A percentile compares a stretch with the other conserved stretches of the same genome.
phyloP scores from a whole-genome alignment of 1,140 invertebrate genomes.

The Bombus vancouverensis region DNA sequence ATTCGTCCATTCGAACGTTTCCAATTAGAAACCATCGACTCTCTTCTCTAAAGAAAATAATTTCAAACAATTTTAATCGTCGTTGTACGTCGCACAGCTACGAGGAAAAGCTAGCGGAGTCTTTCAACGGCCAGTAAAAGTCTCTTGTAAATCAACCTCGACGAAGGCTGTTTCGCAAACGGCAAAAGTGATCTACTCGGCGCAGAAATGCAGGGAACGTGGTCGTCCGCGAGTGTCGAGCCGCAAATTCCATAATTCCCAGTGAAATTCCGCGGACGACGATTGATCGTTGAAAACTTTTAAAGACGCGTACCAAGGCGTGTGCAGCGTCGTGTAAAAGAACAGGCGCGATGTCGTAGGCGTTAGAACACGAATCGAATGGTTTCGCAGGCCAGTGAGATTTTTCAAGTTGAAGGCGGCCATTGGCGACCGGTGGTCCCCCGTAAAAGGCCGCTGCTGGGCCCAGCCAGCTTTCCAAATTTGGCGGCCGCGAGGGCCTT shows the following conservation, averaged over 20 bases:
- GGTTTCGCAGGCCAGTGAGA: conserved; percentile 20
- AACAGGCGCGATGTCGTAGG: conserved; percentile 11
- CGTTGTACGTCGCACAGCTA: too few relatives aligned
- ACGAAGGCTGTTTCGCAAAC: conserved; percentile 2
- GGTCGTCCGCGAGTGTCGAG: neutral
- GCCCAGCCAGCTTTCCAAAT: conserved; percentile 72
- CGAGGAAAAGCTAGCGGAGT: too few relatives aligned
- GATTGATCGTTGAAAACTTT: too few relatives aligned
- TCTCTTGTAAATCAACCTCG: neutral
- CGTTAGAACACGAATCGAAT: conserved; percentile 55
- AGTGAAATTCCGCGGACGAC: neutral
- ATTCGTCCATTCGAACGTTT: too few relatives aligned
- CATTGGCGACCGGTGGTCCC: conserved; percentile 53
- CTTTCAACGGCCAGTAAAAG: neutral
- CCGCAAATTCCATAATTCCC: neutral
- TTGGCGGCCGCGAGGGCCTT: conserved; percentile 59
- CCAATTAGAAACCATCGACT: too few relatives aligned
- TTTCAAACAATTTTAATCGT: too few relatives aligned
- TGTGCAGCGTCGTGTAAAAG: neutral
- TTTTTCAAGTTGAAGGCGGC: conserved; percentile 73
- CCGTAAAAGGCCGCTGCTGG: conserved; percentile 57
- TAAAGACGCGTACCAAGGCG: too few relatives aligned
- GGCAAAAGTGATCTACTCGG: neutral
- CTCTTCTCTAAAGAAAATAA: neutral
- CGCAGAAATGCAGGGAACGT: neutral